Percentiles rank a stretch among this genome's conserved stretches.
Evolutionary conservation across 2,797 vertebrate genomes (phyloP).

Genomic region (Alectoris magna): DNA sequence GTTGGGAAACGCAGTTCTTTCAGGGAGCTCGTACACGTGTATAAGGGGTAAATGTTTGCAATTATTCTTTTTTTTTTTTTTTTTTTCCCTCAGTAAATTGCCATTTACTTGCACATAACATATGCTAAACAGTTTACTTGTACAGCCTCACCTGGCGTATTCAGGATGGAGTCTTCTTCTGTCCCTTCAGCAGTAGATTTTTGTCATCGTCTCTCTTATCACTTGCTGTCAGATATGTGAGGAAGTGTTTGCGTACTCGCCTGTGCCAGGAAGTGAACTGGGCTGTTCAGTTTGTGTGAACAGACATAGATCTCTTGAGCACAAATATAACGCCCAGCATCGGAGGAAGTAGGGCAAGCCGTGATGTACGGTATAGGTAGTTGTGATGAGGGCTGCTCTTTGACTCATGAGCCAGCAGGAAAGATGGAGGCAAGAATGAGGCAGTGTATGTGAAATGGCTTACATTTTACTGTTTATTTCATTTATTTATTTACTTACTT

Average conservation of each 20-base stretch:
- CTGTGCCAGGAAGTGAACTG: slow-evolving; percentile 44
- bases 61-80: slow-evolving; percentile 56
- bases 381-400: neutral
- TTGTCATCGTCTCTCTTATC: slow-evolving; percentile 33
- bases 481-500: neutral
- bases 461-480: neutral
- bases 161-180: slow-evolving; percentile 24
- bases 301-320: slow-evolving; percentile 12
- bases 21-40: slow-evolving; percentile 1
- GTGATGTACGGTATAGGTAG: slow-evolving; percentile 9
- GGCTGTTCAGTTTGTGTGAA: slow-evolving; percentile 34
- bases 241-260: neutral
- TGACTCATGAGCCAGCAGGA: neutral
- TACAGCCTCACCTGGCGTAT: slow-evolving; percentile 58
- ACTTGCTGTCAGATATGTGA: neutral
- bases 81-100: slow-evolving; percentile 54
- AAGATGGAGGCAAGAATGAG: neutral
- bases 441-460: neutral
- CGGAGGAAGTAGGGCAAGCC: slow-evolving; percentile 28
- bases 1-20: neutral
- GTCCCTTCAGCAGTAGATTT: slow-evolving; percentile 42
- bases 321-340: neutral
- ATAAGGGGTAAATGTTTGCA: slow-evolving; percentile 57
- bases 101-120: slow-evolving; percentile 46
- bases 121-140: slow-evolving; percentile 65